Base-by-base conservation (phyloP, 1,140 invertebrate species). In the Ips typographus region DNA sequence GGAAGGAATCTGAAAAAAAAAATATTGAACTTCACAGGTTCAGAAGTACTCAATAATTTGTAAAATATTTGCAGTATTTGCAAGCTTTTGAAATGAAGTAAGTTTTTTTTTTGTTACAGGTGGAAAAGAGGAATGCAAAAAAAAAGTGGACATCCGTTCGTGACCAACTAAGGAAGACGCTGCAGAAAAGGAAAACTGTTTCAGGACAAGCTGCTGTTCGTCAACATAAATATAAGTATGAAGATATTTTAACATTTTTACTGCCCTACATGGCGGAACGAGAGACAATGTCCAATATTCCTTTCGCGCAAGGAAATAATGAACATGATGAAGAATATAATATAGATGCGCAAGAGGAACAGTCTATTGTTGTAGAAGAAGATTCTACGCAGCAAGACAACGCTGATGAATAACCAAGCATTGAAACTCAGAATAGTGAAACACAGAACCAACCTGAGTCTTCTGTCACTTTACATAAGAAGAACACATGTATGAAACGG, bases 1-100 rank as follows among this genome's bases (percentile, higher is more conserved):
- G 64, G 69, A 41, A 73, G 57, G 36, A 61, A 73, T 57, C 70
- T 71, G 60, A 64, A 73, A 73, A 5, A 73, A 5, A 72, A 22
- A 42, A 61, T 22, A 22, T 22, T 47, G 5, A n/a, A n/a, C 5
- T 47, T 47, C 44, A 47, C 1, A n/a, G 44, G 44, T 47, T 6
- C 1, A 6, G 44, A 47, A 47, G n/a, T n/a, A 47, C 44, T n/a
- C 44, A 6, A n/a, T 47, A 47, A 22, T 22, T 22, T 47, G 44
- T 47, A 47, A 47, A 47, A 47, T 5, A 6, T 6, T 47, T 47
- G 5, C n/a, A 47, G n/a, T 6, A 47, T 47, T 47, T 47, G n/a
- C n/a, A 6, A 6, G 44, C n/a, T 47, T 47, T 47, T 47, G 5
- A 5, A 47, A n/a, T 47, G 5, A n/a, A 5, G 5, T 55, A 4